A percentile compares a stretch with the other conserved stretches of the same genome.
Evolutionary conservation across 2,888 invertebrate species (phyloP).

Genomic region (Theretra japonica): DNA sequence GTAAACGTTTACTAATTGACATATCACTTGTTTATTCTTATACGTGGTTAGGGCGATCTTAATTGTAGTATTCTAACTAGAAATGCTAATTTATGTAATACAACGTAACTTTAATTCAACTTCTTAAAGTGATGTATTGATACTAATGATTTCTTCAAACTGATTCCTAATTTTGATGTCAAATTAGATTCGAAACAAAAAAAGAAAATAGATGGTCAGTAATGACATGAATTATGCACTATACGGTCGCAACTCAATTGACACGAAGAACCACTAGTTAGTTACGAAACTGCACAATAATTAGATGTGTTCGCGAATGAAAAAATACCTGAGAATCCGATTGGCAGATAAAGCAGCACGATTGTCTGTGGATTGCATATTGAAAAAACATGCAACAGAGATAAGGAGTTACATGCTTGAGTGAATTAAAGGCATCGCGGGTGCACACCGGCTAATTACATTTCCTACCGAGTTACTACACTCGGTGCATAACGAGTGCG

Average conservation of each 20-base stretch:
- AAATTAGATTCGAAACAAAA: not conserved
- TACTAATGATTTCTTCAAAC: too few relatives aligned
- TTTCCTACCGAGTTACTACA: conserved; percentile 81
- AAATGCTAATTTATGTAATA: too few relatives aligned
- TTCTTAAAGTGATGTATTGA: too few relatives aligned
- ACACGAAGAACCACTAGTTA: conserved; percentile 69
- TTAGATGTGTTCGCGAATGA: conserved; percentile 77
- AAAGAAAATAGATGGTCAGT: not conserved
- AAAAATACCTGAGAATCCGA: conserved; percentile 83
- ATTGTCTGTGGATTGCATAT: conserved; percentile 82
- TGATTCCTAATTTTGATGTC: too few relatives aligned
- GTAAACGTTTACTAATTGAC: not conserved
- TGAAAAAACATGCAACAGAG: conserved; percentile 84
- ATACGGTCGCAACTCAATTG: conserved; percentile 62
- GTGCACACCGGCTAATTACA: conserved; percentile 76
- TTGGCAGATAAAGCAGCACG: conserved; percentile 75
- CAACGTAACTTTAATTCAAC: too few relatives aligned
- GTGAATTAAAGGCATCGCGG: conserved; percentile 74
- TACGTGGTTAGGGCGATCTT: too few relatives aligned
- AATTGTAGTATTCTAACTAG: too few relatives aligned
- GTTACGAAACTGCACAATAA: conserved; percentile 79
- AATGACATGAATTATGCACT: conserved; percentile 24
- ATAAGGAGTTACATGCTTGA: conserved; percentile 81
- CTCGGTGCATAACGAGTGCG: conserved; percentile 52
- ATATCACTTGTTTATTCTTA: not conserved